Evolutionary conservation across 2,888 invertebrate species (phyloP), one percentile per base, ranked within the genome.

Genomic region (Pharmacophagus antenor): DNA sequence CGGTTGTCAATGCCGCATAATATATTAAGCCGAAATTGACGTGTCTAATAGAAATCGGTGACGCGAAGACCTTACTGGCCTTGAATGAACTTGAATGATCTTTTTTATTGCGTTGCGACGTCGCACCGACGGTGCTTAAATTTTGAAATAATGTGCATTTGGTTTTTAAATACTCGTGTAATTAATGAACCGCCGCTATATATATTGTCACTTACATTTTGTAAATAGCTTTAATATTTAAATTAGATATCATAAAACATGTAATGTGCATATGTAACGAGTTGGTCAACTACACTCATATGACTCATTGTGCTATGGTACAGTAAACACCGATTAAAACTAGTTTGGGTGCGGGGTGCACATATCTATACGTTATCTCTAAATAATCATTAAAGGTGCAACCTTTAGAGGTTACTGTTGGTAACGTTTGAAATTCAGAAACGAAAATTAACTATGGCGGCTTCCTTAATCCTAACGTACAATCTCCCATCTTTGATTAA

Each of bases 241-340:
- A 31, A 31, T 15, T 10, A 31, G 12, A 12, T 3, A 10, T 31
- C 31, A 10, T 31, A 2, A 12, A 5, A 25, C 31, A 31, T 12
- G 10, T 31, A n/a, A n/a, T n/a, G n/a, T 31, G 12, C 10, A 31
- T 31, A 10, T 12, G 8, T 12, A 8, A 12, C 12, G 31, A 10
- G 31, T 31, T 31, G 2, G 12, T 6, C n/a, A 17, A 42, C 42
- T 17, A 7, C 18, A 42, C 7, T 42, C 3, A 42, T 42, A 42
- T 3, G 17, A 18, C 23, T 41, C 23, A 42, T 53, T 23, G 23
- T 25, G 23, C 42, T 23, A 42, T 41, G 41, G 8, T 10, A 22
- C 23, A 53, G 42, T 53, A 23, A 17, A 53, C 52, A 17, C 42
- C 42, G 22, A 42, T 53, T 42, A 42, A 42, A 41, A 42, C 37